Evolutionary conservation across 2,797 vertebrate species (phyloP), one percentile per base, ranked within the genome.

Genomic region (Trachops cirrhosus): DNA sequence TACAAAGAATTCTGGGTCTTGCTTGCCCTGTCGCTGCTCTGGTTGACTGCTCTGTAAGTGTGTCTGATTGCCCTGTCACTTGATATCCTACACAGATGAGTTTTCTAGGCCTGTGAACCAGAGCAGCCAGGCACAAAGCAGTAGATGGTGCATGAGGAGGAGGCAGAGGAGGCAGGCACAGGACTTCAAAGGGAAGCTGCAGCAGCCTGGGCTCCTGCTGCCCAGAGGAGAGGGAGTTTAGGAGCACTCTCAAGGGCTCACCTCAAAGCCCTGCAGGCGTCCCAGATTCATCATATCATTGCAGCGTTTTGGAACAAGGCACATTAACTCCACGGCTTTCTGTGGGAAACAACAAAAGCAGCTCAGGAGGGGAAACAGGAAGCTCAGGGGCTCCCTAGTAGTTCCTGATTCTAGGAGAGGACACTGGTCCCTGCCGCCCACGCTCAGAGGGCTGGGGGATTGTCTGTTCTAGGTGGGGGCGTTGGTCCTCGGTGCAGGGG

Each of bases 231-330:
- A 88, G 39, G 32, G 70, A 19, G 54, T 50, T 90, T 0, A 10
- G 29, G 78, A 34, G 24, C 52, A 39, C 77, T 68, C 41, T 52
- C 7, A 62, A 86, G 93, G 18, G 1, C 96, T 89, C 98, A 99
- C 99, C 99, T 99, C 99, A 95, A 99, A 99, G 96, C 99, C 99
- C 98, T 99, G 99, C 94, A 99, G 99, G 80, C 99, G 99, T 85
- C 99, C 99, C 97, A 99, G 98, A 95, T 99, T 99, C 99, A 99
- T 99, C 99, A 99, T 99, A 98, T 99, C 99, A 62, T 99, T 99
- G 97, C 99, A 99, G 93, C 99, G 99, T 98, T 99, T 99, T 0
- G 99, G 99, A 96, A 99, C 99, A 99, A 99, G 99, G 98, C 99
- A 99, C 99, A 99, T 99, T 98, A 99, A 98, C 97, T 99, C 99